These are phyloP conservation scores for Brevimyrus niger DNA, from an alignment of 2,113 vertebrate species.

Conservation along the genomic window DNA sequence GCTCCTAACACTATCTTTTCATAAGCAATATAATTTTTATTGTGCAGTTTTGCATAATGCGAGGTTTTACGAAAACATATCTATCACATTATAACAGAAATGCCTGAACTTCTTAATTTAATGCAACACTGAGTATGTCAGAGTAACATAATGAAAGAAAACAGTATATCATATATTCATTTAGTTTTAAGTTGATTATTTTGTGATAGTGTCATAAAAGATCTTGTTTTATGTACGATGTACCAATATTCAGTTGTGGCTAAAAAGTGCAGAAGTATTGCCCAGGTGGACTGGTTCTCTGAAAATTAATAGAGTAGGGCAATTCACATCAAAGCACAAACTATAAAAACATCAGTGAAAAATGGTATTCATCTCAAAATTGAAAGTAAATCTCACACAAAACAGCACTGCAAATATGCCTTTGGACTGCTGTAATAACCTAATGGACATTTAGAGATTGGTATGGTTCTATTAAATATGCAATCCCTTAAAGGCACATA, in stretches of 20 bases:
- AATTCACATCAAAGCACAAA: neutral
- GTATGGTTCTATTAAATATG: neutral
- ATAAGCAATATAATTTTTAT: neutral
- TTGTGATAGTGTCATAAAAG: neutral
- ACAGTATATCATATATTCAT: neutral
- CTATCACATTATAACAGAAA: neutral
- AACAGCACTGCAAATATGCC: neutral
- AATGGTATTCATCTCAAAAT: neutral
- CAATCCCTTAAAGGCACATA: neutral
- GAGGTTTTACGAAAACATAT: neutral
- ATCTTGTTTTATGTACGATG: neutral
- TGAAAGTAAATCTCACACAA: neutral
- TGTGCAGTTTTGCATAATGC: neutral
- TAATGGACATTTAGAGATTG: neutral
- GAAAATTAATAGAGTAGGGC: neutral
- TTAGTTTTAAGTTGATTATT: neutral
- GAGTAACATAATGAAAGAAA: neutral
- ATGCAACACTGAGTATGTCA: neutral
- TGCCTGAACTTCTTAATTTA: neutral
- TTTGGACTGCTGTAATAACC: neutral
- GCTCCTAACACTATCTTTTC: neutral
- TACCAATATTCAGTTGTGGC: neutral
- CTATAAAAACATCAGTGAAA: neutral
- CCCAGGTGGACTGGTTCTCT: neutral
- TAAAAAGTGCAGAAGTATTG: neutral